Percentiles rank a stretch among this genome's conserved stretches.
Conservation (phyloP, 2,113 vertebrate species). For the Gracilinanus agilis region DNA sequence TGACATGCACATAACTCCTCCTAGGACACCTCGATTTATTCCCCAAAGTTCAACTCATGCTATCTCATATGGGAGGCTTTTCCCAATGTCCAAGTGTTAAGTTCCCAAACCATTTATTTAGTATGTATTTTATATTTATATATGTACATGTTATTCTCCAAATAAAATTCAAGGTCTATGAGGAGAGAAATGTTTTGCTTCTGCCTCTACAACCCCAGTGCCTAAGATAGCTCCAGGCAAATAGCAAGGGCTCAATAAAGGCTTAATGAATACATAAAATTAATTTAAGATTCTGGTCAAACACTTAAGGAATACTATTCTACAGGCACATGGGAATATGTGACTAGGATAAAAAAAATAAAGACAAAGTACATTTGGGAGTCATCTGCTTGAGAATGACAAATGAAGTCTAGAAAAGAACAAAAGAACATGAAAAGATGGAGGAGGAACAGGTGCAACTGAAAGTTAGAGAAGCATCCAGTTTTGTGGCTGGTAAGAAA, state of each 20-base stretch:
- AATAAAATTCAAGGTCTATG: not conserved
- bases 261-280: not conserved
- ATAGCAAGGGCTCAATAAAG: not conserved
- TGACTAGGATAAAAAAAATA: not conserved
- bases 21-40: too few relatives aligned
- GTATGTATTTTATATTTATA: not conserved
- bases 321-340: not conserved
- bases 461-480: not conserved
- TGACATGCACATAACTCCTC: too few relatives aligned
- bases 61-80: too few relatives aligned
- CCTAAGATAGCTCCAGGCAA: not conserved
- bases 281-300: not conserved
- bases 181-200: not conserved
- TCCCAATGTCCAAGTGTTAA: too few relatives aligned
- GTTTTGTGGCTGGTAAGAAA: not conserved
- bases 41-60: too few relatives aligned
- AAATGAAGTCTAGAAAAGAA: not conserved
- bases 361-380: not conserved
- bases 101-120: not conserved
- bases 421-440: not conserved
- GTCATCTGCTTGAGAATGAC: not conserved
- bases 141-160: not conserved
- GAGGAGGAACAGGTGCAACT: not conserved
- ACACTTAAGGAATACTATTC: not conserved
- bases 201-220: not conserved